Conservation (phyloP, 2,797 vertebrate species). For the Cyclura pinguis region DNA sequence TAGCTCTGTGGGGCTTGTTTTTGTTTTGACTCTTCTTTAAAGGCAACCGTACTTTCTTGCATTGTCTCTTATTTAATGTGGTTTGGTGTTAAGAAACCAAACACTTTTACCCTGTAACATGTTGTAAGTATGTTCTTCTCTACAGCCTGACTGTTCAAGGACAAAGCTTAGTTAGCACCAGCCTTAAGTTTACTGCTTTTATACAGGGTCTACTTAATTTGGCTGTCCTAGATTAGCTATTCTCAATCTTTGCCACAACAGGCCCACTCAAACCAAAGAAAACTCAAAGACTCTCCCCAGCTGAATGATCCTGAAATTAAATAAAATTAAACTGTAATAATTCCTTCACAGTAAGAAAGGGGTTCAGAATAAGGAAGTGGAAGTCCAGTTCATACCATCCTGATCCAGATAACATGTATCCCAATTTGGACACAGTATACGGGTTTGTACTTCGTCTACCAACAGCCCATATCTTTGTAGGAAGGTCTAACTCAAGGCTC, state of each 20-base stretch:
- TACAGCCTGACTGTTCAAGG: background rate
- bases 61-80: constrained; percentile 21
- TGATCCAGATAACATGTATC: background rate
- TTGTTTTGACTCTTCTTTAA: constrained; percentile 70
- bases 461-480: background rate
- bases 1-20: constrained; percentile 75
- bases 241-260: background rate
- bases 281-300: background rate
- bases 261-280: background rate
- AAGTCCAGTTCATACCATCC: background rate
- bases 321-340: background rate
- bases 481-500: background rate
- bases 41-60: constrained; percentile 44
- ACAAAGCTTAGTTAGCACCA: background rate
- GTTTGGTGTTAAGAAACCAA: background rate
- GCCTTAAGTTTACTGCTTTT: background rate
- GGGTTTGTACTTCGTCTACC: background rate
- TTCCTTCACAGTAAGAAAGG: background rate
- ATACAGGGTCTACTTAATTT: background rate
- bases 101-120: background rate
- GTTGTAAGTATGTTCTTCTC: background rate
- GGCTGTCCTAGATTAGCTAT: too few relatives aligned
- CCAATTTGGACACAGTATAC: background rate
- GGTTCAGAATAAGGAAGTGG: background rate
- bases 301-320: background rate